Conservation (phyloP, 2,888 invertebrate genomes). For the Buathra laborator region DNA sequence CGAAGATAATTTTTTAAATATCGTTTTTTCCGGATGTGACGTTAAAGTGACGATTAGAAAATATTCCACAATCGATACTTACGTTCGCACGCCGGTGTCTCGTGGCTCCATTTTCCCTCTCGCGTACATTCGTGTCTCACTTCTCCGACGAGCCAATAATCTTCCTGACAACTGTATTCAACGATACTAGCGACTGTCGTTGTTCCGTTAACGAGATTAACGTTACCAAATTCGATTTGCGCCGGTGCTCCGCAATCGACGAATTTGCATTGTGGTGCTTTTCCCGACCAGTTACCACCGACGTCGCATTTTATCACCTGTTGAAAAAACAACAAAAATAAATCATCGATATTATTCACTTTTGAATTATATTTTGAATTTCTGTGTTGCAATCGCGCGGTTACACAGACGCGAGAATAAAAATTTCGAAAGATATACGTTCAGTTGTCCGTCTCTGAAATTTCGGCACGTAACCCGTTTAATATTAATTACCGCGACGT, state of each 20-base stretch:
- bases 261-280: conserved; percentile 93
- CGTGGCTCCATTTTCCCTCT: conserved; percentile 95
- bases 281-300: conserved; percentile 94
- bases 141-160: conserved; percentile 93
- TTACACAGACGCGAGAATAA: neutral
- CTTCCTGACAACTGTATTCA: conserved; percentile 92
- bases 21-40: neutral
- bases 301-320: conserved; percentile 93
- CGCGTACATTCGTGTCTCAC: conserved; percentile 90
- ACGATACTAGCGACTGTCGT: conserved; percentile 93
- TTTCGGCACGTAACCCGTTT: conserved; percentile 17
- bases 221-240: conserved; percentile 91
- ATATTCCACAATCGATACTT: conserved; percentile 79
- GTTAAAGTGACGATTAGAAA: neutral
- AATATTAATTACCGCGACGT: conserved; percentile 31
- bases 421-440: neutral
- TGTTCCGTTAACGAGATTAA: conserved; percentile 90
- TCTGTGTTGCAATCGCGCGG: neutral
- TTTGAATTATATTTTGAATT: neutral
- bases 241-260: conserved; percentile 95
- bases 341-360: neutral
- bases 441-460: neutral
- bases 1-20: neutral
- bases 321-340: conserved; percentile 16
- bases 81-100: conserved; percentile 95